These are phyloP conservation scores for Miichthys miiuy DNA, from an alignment of 2,797 vertebrate genomes.

Conservation along the genomic window DNA sequence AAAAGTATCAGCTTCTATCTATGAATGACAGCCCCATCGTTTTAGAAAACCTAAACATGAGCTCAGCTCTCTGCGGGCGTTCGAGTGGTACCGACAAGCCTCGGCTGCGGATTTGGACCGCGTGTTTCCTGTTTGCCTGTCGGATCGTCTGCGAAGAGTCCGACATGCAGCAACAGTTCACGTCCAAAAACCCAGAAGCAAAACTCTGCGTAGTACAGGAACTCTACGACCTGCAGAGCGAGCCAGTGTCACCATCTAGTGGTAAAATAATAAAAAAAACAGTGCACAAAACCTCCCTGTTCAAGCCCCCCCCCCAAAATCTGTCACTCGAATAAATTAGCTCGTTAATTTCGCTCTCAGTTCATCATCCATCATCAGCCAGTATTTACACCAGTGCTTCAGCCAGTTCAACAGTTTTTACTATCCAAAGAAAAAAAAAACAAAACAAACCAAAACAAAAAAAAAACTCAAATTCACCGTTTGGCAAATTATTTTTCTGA, in stretches of 20 bases:
- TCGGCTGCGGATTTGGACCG: too few relatives aligned
- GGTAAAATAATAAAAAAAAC: slow-evolving; percentile 37
- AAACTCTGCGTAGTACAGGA: background rate
- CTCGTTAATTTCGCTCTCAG: slow-evolving; percentile 23
- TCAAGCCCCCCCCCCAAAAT: background rate
- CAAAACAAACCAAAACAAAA: background rate
- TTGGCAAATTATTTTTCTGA: background rate
- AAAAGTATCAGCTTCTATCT: too few relatives aligned
- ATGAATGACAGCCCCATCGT: too few relatives aligned
- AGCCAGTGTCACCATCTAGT: slow-evolving; percentile 46
- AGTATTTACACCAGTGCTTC: slow-evolving; percentile 75
- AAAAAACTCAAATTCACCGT: slow-evolving; percentile 2
- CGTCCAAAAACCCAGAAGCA: background rate
- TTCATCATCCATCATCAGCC: slow-evolving; percentile 18
- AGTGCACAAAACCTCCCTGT: slow-evolving; percentile 16
- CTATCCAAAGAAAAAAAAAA: slow-evolving; percentile 4
- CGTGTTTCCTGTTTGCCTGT: too few relatives aligned
- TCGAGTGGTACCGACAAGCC: too few relatives aligned
- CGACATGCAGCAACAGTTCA: background rate
- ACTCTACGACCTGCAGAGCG: background rate
- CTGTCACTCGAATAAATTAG: slow-evolving; percentile 68
- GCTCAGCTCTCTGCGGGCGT: too few relatives aligned
- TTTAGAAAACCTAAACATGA: too few relatives aligned
- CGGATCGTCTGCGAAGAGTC: too few relatives aligned
- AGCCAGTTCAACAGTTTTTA: slow-evolving; percentile 36